These are phyloP conservation scores for Dasyornis broadbenti DNA, from an alignment of 2,113 vertebrate species.

Conservation along the genomic window DNA sequence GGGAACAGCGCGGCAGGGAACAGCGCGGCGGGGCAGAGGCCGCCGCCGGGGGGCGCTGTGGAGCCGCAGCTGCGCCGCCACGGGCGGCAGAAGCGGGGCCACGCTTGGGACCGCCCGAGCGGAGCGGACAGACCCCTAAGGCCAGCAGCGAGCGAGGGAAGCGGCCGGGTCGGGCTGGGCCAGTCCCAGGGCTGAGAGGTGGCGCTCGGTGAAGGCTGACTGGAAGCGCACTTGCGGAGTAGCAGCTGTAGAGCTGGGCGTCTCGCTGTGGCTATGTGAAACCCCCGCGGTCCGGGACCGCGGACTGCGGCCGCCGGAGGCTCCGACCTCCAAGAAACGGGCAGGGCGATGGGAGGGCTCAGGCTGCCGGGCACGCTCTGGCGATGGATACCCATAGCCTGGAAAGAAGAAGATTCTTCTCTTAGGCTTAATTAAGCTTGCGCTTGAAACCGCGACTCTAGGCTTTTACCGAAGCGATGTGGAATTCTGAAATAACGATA, in stretches of 20 bases:
- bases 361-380: not conserved
- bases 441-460: not conserved
- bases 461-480: not conserved
- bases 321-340: not conserved
- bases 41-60: not conserved
- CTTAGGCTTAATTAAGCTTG: not conserved
- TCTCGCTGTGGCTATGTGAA: not conserved
- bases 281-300: not conserved
- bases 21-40: not conserved
- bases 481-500: too few relatives aligned
- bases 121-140: not conserved
- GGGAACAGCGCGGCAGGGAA: not conserved
- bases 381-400: accelerated
- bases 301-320: not conserved
- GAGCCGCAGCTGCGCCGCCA: not conserved
- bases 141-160: too few relatives aligned
- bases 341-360: not conserved
- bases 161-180: too few relatives aligned
- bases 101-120: not conserved
- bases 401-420: not conserved
- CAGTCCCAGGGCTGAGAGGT: too few relatives aligned
- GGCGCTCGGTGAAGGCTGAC: not conserved
- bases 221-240: not conserved
- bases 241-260: not conserved
- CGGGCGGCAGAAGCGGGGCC: not conserved